Evolutionary conservation across 2,888 invertebrate species (phyloP).

Genomic region (Drosophila vallismaia): DNA sequence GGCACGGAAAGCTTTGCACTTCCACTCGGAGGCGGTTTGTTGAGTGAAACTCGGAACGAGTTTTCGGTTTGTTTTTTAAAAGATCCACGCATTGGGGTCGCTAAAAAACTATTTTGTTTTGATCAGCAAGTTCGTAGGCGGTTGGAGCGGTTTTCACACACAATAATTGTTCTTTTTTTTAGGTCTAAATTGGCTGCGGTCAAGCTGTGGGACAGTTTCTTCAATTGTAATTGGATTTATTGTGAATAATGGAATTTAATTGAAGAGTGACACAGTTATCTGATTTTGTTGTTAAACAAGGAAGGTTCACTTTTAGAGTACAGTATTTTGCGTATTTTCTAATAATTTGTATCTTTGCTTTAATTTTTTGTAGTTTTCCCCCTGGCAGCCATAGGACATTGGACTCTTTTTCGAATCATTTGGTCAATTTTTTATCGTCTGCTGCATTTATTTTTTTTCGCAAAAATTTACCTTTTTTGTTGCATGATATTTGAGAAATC

Average conservation of each 20-base stretch:
- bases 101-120: slow-evolving; percentile 67
- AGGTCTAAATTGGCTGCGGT: slow-evolving; percentile 21
- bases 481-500: slow-evolving; percentile 44
- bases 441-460: slow-evolving; percentile 23
- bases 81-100: slow-evolving; percentile 27
- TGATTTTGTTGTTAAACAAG: slow-evolving; percentile 26
- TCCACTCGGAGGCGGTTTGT: slow-evolving; percentile 29
- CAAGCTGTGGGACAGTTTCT: slow-evolving; percentile 23
- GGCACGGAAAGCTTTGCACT: slow-evolving; percentile 53
- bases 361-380: not conserved
- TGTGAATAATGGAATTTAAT: slow-evolving; percentile 51
- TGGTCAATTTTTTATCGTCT: slow-evolving; percentile 11
- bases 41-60: slow-evolving; percentile 71
- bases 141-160: not conserved
- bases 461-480: slow-evolving; percentile 56
- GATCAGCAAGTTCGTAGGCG: slow-evolving; percentile 60
- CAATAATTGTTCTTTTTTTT: slow-evolving; percentile 11
- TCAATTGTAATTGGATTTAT: slow-evolving; percentile 35
- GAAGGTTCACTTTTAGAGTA: too few species aligned
- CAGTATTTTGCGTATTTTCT: too few species aligned
- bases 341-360: not conserved
- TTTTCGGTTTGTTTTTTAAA: slow-evolving; percentile 37
- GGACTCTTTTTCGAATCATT: slow-evolving; percentile 17
- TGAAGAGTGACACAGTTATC: slow-evolving; percentile 57
- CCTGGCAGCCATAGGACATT: slow-evolving; percentile 8